Evolutionary conservation across 2,888 invertebrate genomes (phyloP), one percentile per base, ranked within the genome.

Genomic region (Sinohyriopsis cumingii): DNA sequence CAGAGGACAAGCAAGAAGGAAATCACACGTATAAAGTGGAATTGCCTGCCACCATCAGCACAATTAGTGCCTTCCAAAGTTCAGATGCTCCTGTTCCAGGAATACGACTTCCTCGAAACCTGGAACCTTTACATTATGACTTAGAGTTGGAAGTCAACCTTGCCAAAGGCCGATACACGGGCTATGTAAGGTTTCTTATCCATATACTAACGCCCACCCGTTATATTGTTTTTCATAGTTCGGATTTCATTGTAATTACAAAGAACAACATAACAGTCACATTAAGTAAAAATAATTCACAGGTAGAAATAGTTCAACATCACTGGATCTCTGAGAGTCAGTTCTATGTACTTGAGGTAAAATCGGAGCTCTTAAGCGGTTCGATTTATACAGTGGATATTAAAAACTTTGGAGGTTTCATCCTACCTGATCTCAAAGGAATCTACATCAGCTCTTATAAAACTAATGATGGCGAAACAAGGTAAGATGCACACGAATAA

Each of bases 361-460:
- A 77, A 54, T 66, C 69, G 20, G 74, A 73, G 24, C 65, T 84
- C 33, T 55, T 24, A 22, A 63, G 45, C 18, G 80, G 74, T 1
- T 60, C 68, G 20, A 65, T 69, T 45, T 80, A 84, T 56, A 57
- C 71, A 19, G 71, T 85, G 4, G 69, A 79, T 25, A 68, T 85
- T 9, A 76, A 80, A 9, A 60, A 67, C 3, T 86, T 80, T 59
- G 55, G 57, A 25, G 84, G 82, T n/a, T 55, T 63, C 19, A 75
- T 86, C n/a, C 63, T 71, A 18, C 73, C 65, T 20, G 82, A 85
- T 63, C 59, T 86, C 20, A 73, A 79, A 24, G 86, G 85, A 3
- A 73, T 86, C 53, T 86, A 86, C 66, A 67, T 79, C 20, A 84
- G 86, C 61, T 80, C 79, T 0, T 86, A 85, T 67, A 80, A 68